Evolutionary conservation across 2,797 vertebrate genomes (phyloP).

Genomic region (Arctocebus calabarensis): DNA sequence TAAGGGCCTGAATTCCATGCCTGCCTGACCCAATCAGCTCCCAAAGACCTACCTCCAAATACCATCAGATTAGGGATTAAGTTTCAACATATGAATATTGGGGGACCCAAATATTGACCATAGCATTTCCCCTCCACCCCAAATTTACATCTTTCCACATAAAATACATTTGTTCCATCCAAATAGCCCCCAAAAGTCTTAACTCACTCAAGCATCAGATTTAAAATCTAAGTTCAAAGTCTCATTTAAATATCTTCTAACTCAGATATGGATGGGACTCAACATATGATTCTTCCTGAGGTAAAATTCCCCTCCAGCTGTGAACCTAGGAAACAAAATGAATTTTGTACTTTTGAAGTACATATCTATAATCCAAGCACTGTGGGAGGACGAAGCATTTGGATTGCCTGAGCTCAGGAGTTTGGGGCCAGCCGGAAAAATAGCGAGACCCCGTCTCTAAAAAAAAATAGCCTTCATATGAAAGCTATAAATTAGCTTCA

Average conservation of each 20-base stretch:
- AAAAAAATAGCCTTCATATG: too few species aligned
- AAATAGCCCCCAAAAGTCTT: not conserved
- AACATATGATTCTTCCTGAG: not conserved
- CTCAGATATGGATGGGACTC: not conserved
- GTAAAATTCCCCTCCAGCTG: not conserved
- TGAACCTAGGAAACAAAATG: not conserved
- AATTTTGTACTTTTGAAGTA: not conserved
- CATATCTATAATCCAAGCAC: too few species aligned
- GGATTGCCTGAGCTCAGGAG: too few species aligned
- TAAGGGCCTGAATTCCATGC: not conserved
- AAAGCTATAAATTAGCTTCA: too few species aligned
- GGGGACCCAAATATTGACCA: not conserved
- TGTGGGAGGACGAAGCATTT: too few species aligned
- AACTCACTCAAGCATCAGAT: not conserved
- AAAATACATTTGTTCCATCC: not conserved
- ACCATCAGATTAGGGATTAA: not conserved
- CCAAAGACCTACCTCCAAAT: not conserved
- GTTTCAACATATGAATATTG: not conserved
- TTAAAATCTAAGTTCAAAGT: conserved; percentile 6
- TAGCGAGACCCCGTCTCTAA: too few species aligned
- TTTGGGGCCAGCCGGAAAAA: too few species aligned
- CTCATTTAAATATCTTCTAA: not conserved
- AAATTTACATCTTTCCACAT: not conserved
- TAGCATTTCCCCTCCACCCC: not conserved
- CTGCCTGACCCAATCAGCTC: not conserved